A percentile compares a stretch with the other conserved stretches of the same genome.
Conservation (phyloP, 2,888 invertebrate genomes). For the Zygogramma bicolorata region DNA sequence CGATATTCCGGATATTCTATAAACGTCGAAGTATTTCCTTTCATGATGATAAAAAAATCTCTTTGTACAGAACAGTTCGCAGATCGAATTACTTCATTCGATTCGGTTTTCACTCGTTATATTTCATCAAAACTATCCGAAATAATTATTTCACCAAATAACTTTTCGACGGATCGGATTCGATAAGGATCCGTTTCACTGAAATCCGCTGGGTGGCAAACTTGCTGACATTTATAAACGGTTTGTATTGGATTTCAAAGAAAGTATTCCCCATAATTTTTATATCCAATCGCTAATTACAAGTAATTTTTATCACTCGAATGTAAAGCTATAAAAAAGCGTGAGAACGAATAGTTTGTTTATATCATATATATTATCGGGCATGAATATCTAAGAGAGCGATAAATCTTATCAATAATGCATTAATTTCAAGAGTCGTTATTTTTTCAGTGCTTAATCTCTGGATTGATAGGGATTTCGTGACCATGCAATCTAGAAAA, state of each 20-base stretch:
- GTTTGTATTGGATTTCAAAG: conserved; percentile 8
- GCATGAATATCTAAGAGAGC: not conserved
- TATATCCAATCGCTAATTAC: not conserved
- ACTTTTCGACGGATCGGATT: not conserved
- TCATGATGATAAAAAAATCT: not conserved
- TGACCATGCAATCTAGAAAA: not conserved
- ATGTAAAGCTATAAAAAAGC: conserved; percentile 13
- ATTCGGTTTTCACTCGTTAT: not conserved
- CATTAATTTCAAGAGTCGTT: not conserved
- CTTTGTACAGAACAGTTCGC: not conserved
- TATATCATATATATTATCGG: not conserved
- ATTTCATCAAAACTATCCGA: not conserved
- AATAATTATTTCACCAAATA: not conserved
- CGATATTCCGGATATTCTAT: not conserved
- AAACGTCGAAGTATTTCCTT: not conserved
- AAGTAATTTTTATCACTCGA: not conserved
- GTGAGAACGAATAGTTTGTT: conserved; percentile 15
- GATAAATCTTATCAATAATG: not conserved
- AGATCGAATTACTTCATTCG: not conserved
- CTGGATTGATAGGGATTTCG: not conserved
- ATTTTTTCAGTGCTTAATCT: not conserved
- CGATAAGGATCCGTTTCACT: not conserved
- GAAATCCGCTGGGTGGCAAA: not conserved
- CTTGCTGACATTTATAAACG: not conserved
- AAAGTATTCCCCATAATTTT: conserved; percentile 6